Evolutionary conservation across 2,113 vertebrate species (phyloP).

Genomic region (Urocynchramus pylzowi): DNA sequence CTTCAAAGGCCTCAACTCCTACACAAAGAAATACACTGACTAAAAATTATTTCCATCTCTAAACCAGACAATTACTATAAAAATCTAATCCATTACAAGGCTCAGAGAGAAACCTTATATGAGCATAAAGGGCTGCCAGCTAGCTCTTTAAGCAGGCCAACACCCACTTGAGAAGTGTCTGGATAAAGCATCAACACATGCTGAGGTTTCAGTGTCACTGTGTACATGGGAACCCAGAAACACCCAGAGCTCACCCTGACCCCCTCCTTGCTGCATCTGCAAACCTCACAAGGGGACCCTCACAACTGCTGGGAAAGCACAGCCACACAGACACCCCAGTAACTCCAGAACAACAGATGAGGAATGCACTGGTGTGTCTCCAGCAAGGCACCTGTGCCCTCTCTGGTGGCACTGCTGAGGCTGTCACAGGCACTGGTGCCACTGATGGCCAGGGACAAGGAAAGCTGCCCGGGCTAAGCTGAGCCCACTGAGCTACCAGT

Average conservation of each 20-base stretch:
- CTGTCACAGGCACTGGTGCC: neutral
- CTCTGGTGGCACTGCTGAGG: neutral
- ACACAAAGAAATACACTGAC: neutral
- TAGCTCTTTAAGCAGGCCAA: neutral
- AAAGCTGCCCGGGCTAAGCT: fast-evolving
- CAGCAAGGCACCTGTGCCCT: neutral
- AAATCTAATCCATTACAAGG: neutral
- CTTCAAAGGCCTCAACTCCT: neutral
- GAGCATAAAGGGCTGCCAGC: neutral
- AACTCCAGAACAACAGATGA: neutral
- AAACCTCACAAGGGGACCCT: neutral
- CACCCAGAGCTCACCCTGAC: neutral
- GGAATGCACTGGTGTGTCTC: neutral
- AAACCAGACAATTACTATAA: constrained; percentile 1
- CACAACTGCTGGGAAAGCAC: fast-evolving
- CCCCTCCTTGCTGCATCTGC: neutral
- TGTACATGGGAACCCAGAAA: neutral
- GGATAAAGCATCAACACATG: constrained; percentile 22
- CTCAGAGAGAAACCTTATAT: neutral
- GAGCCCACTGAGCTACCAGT: neutral
- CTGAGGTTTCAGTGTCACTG: neutral
- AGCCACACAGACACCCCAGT: neutral
- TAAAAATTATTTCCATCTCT: neutral
- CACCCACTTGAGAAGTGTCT: neutral
- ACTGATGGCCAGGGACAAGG: neutral